A percentile compares a stretch with the other conserved stretches of the same genome.
phyloP scores from a whole-genome alignment of 2,113 vertebrate genomes.

The Capra hircus region DNA sequence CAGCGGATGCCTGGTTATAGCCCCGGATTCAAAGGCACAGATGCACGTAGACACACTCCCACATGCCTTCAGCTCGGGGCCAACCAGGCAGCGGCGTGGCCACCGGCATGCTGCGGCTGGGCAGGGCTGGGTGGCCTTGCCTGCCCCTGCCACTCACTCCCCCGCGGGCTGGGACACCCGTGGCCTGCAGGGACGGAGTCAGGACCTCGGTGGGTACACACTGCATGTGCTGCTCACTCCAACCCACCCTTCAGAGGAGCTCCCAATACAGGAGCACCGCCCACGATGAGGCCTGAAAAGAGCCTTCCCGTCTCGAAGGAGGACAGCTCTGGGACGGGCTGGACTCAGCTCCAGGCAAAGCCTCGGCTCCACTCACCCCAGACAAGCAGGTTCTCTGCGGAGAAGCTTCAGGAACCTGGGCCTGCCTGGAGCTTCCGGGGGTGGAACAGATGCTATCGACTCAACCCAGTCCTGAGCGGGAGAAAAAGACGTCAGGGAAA shows the following conservation, averaged over 20 bases:
- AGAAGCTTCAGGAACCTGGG: not conserved
- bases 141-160: not conserved
- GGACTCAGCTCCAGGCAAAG: not conserved
- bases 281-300: not conserved
- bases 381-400: not conserved
- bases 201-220: not conserved
- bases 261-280: not conserved
- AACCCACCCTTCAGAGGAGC: not conserved
- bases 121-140: not conserved
- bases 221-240: not conserved
- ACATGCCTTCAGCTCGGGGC: not conserved
- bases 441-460: not conserved
- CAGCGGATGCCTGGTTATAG: not conserved
- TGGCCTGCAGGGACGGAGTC: not conserved
- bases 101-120: not conserved
- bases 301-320: not conserved
- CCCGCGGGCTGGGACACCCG: not conserved
- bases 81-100: not conserved
- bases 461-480: not conserved
- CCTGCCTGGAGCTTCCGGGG: not conserved
- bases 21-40: not conserved
- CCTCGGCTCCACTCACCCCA: not conserved
- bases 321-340: not conserved
- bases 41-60: not conserved
- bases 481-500: not conserved